phyloP scores from a whole-genome alignment of 2,888 invertebrate species.

The Sinotaia quadrata region DNA sequence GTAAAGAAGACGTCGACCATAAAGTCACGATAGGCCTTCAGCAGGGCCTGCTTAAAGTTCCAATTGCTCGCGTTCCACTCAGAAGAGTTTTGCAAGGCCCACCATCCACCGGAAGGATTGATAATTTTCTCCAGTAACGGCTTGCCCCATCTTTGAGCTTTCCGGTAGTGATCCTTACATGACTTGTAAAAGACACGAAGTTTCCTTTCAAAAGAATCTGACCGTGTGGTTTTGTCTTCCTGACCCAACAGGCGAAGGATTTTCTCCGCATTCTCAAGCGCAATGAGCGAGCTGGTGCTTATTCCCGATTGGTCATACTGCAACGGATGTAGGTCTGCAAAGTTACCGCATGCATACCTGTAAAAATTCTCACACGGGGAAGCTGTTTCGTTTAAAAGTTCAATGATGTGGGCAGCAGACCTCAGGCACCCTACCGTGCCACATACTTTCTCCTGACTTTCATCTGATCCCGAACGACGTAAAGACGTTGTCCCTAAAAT shows the following conservation, averaged over 20 bases:
- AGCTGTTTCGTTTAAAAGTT: conserved; percentile 51
- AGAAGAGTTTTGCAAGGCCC: conserved; percentile 45
- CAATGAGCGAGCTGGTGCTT: conserved; percentile 48
- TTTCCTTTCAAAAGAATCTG: conserved; percentile 73
- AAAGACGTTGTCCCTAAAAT: too few relatives aligned
- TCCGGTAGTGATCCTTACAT: conserved; percentile 72
- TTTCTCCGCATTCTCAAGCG: conserved; percentile 51
- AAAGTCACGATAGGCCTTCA: conserved; percentile 55
- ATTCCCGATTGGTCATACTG: conserved; percentile 41
- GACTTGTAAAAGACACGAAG: conserved; percentile 77
- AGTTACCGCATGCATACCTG: conserved; percentile 73
- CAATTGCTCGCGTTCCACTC: conserved; percentile 39
- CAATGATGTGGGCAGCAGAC: conserved; percentile 48
- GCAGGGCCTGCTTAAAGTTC: conserved; percentile 47
- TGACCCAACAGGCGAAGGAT: conserved; percentile 44
- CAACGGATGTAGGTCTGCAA: conserved; percentile 68
- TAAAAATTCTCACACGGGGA: conserved; percentile 74
- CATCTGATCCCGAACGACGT: too few relatives aligned
- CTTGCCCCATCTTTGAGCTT: conserved; percentile 48
- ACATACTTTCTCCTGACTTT: too few relatives aligned
- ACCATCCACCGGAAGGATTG: conserved; percentile 56
- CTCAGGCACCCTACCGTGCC: conserved; percentile 52
- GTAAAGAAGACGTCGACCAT: conserved; percentile 61
- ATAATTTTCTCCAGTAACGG: conserved; percentile 52
- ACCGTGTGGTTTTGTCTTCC: conserved; percentile 25